phyloP scores from a whole-genome alignment of 2,797 vertebrate genomes.

The Danio jaintianensis region DNA sequence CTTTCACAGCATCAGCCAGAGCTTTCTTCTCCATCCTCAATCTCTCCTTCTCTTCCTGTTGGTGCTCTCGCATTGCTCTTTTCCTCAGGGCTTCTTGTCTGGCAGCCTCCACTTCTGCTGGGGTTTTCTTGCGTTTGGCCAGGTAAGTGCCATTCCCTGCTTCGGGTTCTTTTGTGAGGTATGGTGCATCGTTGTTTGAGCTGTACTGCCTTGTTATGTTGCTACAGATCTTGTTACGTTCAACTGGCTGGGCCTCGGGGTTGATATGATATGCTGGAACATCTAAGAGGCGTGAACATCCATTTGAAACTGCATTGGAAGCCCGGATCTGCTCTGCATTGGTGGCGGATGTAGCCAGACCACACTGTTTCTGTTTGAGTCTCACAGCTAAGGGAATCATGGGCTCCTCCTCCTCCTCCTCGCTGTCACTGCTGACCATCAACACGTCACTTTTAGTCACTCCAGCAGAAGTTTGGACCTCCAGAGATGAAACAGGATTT shows the following conservation, averaged over 20 bases:
- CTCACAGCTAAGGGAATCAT: slow-evolving; percentile 76
- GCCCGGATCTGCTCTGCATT: slow-evolving; percentile 29
- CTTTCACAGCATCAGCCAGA: slow-evolving; percentile 73
- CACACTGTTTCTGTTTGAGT: slow-evolving; percentile 68
- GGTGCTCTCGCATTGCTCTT: slow-evolving; percentile 64
- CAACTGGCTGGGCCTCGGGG: not conserved
- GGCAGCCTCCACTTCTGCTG: slow-evolving; percentile 64
- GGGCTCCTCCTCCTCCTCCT: slow-evolving; percentile 69
- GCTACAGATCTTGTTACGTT: slow-evolving; percentile 21
- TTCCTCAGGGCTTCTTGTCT: slow-evolving; percentile 66
- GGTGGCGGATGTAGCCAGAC: slow-evolving; percentile 38
- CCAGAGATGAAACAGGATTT: not conserved
- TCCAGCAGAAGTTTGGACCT: fast-evolving
- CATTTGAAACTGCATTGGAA: slow-evolving; percentile 21
- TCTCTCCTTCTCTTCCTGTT: slow-evolving; percentile 68
- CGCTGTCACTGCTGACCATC: slow-evolving; percentile 80
- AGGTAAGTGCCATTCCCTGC: slow-evolving; percentile 25
- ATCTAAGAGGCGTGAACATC: slow-evolving; percentile 4
- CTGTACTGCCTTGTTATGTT: slow-evolving; percentile 11
- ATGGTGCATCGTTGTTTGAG: not conserved
- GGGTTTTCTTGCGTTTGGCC: slow-evolving; percentile 62
- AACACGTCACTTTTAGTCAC: slow-evolving; percentile 50
- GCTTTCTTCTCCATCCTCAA: slow-evolving; percentile 75
- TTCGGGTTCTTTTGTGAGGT: slow-evolving; percentile 27
- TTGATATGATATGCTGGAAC: slow-evolving; percentile 5